Base-by-base conservation (phyloP, 2,888 invertebrate genomes). In the Sinelater perroti region DNA sequence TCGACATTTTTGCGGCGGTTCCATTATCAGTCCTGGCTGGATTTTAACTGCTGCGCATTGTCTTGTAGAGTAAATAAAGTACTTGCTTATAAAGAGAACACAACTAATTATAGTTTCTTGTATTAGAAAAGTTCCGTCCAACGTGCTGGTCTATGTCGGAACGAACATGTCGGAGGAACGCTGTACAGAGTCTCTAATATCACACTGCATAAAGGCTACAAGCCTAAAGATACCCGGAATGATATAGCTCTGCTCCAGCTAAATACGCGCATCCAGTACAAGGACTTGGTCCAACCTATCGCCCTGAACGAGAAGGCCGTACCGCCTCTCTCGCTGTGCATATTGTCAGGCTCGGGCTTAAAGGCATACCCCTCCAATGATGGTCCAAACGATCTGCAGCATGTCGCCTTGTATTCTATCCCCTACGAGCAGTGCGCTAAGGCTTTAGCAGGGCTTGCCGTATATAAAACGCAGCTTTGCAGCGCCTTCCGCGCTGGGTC, bases 331-430 rank as follows among this genome's bases (percentile, higher is more conserved):
- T 60, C 49, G 7, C 47, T 46, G n/a, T 40, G 44, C 26, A 26
- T 46, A 26, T 44, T 62, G 5, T 31, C 42, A 30, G 62, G 62
- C 10, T 62, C 59, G 62, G 62, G 62, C 20, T 31, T 31, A 10
- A 72, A 78, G 42, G 68, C 75, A 18, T 78, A 79, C n/a, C 84
- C 82, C 65, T 67, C n/a, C n/a, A n/a, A n/a, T n/a, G n/a, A n/a
- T 1, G 68, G 79, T 1, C 84, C 86, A 0, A 78, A 81, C 50
- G 76, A 81, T 4, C 76, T 86, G 6, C 85, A 86, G 65, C 80
- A 80, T 69, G 7, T 24, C 7, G 7, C 4, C 7, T 24, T 24
- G 7, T 6, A 24, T 6, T 7, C 7, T 24, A 24, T n/a, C n/a
- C n/a, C n/a, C n/a, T n/a, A n/a, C n/a, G n/a, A 24, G 4, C 24